Base-by-base conservation (phyloP, 2,113 vertebrate genomes). In the Fulmarus glacialis region DNA sequence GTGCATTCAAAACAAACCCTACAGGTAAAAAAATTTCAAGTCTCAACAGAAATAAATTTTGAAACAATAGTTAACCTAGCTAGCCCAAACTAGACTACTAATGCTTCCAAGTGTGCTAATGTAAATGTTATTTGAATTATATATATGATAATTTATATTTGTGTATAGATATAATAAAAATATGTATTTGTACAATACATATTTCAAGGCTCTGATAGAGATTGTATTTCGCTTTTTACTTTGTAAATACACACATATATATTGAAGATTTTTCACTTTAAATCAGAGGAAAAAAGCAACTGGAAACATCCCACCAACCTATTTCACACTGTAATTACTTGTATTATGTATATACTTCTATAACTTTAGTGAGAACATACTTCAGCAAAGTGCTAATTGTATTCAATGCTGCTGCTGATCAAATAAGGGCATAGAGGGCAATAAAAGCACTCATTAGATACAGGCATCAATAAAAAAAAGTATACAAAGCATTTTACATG, bases 41-140 rank as follows among this genome's bases (percentile, higher is more conserved):
- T n/a, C 24, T 67, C 59, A n/a, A 18, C 1, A 59, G 14, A 75
- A 88, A 77, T 29, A 55, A 59, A 82, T 50, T 59, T 9, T 50
- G 52, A 93, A 72, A 74, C 40, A 85, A 30, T 2, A 72, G 40
- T 47, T 68, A 82, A 88, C 29, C 15, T 27, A 30, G 18, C 52
- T n/a, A 45, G 15, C 66, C 87, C 75, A 95, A 95, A 90, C n/a
- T 8, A 56, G 70, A 93, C 62, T 63, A 70, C 21, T 53, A 43
- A 67, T 64, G 60, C 82, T 95, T 96, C 79, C n/a, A 96, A 96
- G 81, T 30, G 73, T 45, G 64, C 81, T 66, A 88, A 89, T 73
- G 71, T 67, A 95, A 96, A 87, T 55, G 60, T 36, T 56, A 77
- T 18, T 78, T 59, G 9, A 21, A 45, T 59, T 53, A 23, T 2